Evolutionary conservation across 2,113 vertebrate species (phyloP).

Genomic region (Sitta europaea): DNA sequence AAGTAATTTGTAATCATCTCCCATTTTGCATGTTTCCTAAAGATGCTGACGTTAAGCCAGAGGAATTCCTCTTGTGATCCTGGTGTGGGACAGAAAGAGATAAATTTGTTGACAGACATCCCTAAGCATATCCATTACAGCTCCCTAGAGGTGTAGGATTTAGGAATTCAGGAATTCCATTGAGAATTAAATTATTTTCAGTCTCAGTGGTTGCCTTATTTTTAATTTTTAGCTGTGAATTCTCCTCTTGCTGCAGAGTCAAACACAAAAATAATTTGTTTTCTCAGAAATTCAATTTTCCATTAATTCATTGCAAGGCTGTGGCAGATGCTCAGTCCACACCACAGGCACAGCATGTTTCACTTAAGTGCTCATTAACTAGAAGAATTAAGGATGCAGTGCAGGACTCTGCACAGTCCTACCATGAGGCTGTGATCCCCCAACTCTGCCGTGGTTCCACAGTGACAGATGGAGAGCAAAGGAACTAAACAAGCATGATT

Average conservation of each 20-base stretch:
- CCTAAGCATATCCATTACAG: background rate
- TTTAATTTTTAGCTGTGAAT: background rate
- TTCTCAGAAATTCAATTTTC: conserved; percentile 5
- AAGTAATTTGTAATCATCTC: background rate
- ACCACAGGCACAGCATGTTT: background rate
- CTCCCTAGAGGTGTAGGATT: background rate
- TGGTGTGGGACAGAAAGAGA: background rate
- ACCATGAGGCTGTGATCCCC: background rate
- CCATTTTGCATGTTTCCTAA: background rate
- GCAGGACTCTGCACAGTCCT: background rate
- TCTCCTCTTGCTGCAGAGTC: background rate
- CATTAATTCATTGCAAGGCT: background rate
- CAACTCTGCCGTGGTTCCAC: background rate
- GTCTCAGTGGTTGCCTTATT: background rate
- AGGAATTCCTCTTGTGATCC: background rate
- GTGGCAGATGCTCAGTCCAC: background rate
- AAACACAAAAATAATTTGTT: background rate
- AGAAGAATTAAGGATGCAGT: background rate
- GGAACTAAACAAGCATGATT: background rate
- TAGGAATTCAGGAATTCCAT: background rate
- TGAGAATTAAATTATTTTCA: background rate
- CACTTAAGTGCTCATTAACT: background rate
- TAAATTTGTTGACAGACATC: background rate
- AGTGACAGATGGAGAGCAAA: background rate
- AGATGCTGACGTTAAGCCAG: background rate